Evolutionary conservation across 2,888 invertebrate species (phyloP), one percentile per base, ranked within the genome.

Genomic region (Pediacus dermestoides): DNA sequence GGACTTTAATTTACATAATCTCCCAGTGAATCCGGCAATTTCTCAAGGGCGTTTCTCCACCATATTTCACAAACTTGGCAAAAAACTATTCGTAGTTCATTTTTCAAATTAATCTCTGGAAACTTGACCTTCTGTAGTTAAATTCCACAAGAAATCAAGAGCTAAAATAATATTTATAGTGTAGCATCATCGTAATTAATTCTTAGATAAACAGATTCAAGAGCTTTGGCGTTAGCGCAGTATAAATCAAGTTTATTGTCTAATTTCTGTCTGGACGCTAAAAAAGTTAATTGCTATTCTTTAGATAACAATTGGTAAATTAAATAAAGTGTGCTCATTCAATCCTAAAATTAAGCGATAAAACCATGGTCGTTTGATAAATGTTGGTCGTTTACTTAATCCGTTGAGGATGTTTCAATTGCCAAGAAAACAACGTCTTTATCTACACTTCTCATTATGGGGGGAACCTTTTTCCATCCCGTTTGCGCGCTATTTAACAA

Each of bases 321-420:
- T 56, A 56, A 57, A 57, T 56, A 51, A 51, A 55, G 53, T 45
- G 51, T 43, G 53, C 48, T 46, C 53, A 46, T 49, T 53, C 50
- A 53, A 52, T 50, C 53, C 48, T 46, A 46, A 53, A 56, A 57
- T 53, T 54, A 43, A 52, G 45, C 55, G 55, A 57, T 58, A 56
- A 57, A 57, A 52, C 49, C 44, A 40, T 48, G 44, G 46, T 40
- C 42, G 50, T 46, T 51, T 55, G 59, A 59, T 55, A 55, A 60
- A 59, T 57, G 58, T 42, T 42, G 39, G 52, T 48, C 55, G 50
- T 60, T 59, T 53, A 52, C 52, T 49, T 60, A 59, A 60, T 57
- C 57, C 55, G 54, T 47, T 51, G 54, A 55, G 49, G 54, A 57
- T 57, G 57, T 57, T 54, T 57, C 59, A 55, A 57, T 60, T 55